A percentile compares a stretch with the other conserved stretches of the same genome.
Conservation (phyloP, 2,113 vertebrate species). For the Copsychus sechellarum region DNA sequence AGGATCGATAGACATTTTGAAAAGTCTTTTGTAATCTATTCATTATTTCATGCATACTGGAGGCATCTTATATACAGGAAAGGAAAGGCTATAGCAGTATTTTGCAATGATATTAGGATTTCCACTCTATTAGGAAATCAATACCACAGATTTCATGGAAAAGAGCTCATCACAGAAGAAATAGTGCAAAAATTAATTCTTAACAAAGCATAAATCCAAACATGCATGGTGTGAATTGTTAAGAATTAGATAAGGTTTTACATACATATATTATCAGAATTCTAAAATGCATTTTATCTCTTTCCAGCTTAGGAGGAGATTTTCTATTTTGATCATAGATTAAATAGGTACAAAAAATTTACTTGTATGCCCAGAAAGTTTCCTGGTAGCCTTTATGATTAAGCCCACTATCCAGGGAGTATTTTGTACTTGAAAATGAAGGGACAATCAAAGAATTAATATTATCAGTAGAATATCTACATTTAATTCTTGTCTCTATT, state of each 20-base stretch:
- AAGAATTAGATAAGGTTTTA: background rate
- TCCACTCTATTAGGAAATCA: slow-evolving; percentile 47
- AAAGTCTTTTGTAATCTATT: slow-evolving; percentile 67
- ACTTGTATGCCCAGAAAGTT: background rate
- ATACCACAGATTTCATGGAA: slow-evolving; percentile 35
- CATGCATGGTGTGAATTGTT: background rate
- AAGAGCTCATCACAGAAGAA: background rate
- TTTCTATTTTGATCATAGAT: slow-evolving; percentile 12
- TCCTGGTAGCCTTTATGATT: background rate
- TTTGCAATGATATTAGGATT: slow-evolving; percentile 25
- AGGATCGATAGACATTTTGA: slow-evolving; percentile 67
- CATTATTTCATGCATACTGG: slow-evolving; percentile 42
- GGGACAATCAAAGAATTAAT: slow-evolving; percentile 15
- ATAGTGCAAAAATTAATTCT: slow-evolving; percentile 23
- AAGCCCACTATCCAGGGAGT: background rate
- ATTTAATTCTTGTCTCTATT: slow-evolving; percentile 27
- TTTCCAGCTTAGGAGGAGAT: background rate
- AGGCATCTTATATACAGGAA: slow-evolving; percentile 21
- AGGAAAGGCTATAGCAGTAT: slow-evolving; percentile 19
- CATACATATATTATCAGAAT: background rate
- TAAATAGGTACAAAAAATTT: slow-evolving; percentile 41
- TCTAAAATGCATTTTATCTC: slow-evolving; percentile 11
- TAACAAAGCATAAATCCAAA: slow-evolving; percentile 51
- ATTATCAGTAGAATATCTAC: slow-evolving; percentile 9
- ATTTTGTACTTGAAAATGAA: slow-evolving; percentile 42